Evolutionary conservation across 1,140 invertebrate genomes (phyloP).

Genomic region (Gryon sp.): DNA sequence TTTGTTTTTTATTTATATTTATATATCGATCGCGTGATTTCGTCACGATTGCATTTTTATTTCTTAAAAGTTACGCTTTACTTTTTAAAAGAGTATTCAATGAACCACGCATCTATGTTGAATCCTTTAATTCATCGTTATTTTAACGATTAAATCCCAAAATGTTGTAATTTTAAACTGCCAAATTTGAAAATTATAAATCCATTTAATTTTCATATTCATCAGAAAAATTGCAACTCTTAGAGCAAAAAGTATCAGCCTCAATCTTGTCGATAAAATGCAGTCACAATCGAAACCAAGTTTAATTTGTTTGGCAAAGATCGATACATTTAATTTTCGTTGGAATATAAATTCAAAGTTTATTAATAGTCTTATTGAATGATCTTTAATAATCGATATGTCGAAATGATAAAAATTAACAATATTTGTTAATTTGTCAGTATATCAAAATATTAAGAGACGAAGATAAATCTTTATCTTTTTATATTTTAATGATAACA

Average conservation of each 20-base stretch:
- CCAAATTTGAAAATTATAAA: no score
- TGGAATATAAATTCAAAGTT: slow-evolving; percentile 2
- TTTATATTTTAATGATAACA: no score
- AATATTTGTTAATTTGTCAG: not conserved
- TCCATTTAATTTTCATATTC: no score
- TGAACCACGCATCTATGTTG: slow-evolving; percentile 40
- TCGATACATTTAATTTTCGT: slow-evolving; percentile 21
- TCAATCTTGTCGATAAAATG: slow-evolving; percentile 24
- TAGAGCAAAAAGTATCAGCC: slow-evolving; percentile 17
- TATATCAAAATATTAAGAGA: not conserved
- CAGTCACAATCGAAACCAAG: slow-evolving; percentile 26
- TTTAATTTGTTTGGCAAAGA: slow-evolving; percentile 4
- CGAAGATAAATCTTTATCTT: no score
- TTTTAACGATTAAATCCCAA: slow-evolving; percentile 12
- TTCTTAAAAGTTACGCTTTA: slow-evolving; percentile 46
- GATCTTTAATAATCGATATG: slow-evolving; percentile 30
- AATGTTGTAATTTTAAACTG: not conserved
- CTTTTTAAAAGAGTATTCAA: slow-evolving; percentile 51
- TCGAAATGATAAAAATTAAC: slow-evolving; percentile 15
- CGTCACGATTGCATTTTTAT: slow-evolving; percentile 47
- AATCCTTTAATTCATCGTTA: slow-evolving; percentile 38
- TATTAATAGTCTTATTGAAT: not conserved
- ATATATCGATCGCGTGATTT: slow-evolving; percentile 54
- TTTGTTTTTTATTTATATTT: slow-evolving; percentile 27
- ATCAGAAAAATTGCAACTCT: not conserved